Percentiles rank a stretch among this genome's conserved stretches.
These are phyloP conservation scores for Thymallus thymallus DNA, from an alignment of 2,113 vertebrate genomes.

Conservation along the genomic window DNA sequence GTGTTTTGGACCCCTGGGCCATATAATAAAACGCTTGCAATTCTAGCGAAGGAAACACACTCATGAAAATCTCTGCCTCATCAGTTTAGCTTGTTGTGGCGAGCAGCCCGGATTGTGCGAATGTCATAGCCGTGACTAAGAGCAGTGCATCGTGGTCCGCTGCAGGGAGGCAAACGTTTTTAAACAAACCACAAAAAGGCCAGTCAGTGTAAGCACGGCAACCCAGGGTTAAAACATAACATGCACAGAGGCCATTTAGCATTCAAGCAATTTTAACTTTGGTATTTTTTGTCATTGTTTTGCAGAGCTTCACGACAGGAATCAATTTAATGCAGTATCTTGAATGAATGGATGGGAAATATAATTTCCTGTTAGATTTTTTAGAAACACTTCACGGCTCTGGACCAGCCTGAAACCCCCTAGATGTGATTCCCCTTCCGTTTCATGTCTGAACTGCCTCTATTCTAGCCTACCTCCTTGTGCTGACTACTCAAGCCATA, in stretches of 20 bases:
- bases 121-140: neutral
- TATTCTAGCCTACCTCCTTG: too few relatives aligned
- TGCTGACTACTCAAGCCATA: too few relatives aligned
- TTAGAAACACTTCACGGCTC: too few relatives aligned
- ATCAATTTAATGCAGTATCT: neutral
- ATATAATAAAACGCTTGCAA: neutral
- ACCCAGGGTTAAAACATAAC: neutral
- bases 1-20: neutral
- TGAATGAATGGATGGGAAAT: too few relatives aligned
- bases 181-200: neutral
- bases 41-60: neutral
- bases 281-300: too few relatives aligned
- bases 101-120: neutral
- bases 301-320: neutral
- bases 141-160: neutral
- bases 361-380: too few relatives aligned
- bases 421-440: too few relatives aligned
- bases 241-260: too few relatives aligned
- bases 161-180: neutral
- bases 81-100: neutral
- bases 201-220: neutral
- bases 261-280: too few relatives aligned
- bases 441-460: too few relatives aligned
- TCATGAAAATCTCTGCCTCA: too few relatives aligned
- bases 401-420: too few relatives aligned